Conservation (phyloP, 2,113 vertebrate genomes). For the Lipophrys pholis region DNA sequence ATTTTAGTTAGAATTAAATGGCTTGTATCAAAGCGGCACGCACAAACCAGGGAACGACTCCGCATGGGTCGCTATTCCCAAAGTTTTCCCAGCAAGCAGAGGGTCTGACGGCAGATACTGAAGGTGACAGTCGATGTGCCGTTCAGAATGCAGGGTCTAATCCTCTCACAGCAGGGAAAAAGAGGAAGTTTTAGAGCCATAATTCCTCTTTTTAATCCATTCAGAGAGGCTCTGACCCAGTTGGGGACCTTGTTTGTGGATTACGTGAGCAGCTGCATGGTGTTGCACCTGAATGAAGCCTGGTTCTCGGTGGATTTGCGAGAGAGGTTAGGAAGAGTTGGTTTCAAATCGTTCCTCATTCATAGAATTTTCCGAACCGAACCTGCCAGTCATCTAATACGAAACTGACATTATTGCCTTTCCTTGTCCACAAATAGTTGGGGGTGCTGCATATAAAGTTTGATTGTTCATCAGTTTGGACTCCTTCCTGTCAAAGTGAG, state of each 20-base stretch:
- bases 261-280: slow-evolving; percentile 22
- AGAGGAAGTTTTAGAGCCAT: slow-evolving; percentile 71
- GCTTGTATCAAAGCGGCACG: background rate
- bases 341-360: no score
- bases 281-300: slow-evolving; percentile 24
- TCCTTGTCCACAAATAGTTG: no score
- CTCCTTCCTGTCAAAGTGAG: no score
- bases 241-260: slow-evolving; percentile 52
- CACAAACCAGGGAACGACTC: background rate
- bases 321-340: slow-evolving; percentile 22
- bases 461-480: no score
- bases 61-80: background rate
- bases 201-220: slow-evolving; percentile 77
- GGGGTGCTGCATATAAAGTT: no score
- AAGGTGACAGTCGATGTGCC: slow-evolving; percentile 36
- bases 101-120: slow-evolving; percentile 22
- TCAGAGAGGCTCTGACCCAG: slow-evolving; percentile 64
- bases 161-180: slow-evolving; percentile 70
- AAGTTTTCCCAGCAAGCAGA: slow-evolving; percentile 20
- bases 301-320: background rate
- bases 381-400: no score
- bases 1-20: background rate
- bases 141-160: slow-evolving; percentile 63
- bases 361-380: no score
- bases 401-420: no score